Evolutionary conservation across 2,797 vertebrate genomes (phyloP), one percentile per base, ranked within the genome.

Genomic region (Acanthurus lineatus): DNA sequence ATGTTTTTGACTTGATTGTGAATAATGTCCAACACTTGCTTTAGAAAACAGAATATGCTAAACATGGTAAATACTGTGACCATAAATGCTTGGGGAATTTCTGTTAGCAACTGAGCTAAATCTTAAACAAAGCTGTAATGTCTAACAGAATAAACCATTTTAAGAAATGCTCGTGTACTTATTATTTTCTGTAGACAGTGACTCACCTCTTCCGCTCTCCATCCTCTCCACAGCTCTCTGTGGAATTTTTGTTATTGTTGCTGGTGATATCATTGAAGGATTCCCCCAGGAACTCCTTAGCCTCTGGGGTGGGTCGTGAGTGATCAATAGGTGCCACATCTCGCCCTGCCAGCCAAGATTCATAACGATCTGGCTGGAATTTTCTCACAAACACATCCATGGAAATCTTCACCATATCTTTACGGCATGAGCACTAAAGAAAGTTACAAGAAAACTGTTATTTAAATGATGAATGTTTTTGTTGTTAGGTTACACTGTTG

Each of bases 381-480:
- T 97, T 97, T 90, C 92, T 97, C 76, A 99, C 98, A 91, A 99
- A 99, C 25, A 99, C 97, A 22, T 98, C 98, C 98, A 99, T 99
- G 72, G 97, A 99, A 79, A 99, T 99, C 94, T 99, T 99, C 83
- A 99, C 98, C 98, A 99, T 99, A 87, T 99, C 98, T 90, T 98
- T 99, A 62, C 98, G 95, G 85, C 98, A 99, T 0, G 98, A 97
- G 79, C 98, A 99, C 98, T 99, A 49, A n/a, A 38, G 4, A 51
- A 57, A 63, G 11, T 3, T 19, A 79, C 9, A 68, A 7, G 6
- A 32, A 48, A 1, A 49, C 5, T 10, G 6, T 4, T 9, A 57
- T 63, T 81, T 4, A 63, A 65, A 51, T 6, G 1, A 28, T 0
- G 0, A 72, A 9, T 9, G 11, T 19, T 44, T 22, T 10, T 42